phyloP scores from a whole-genome alignment of 1,140 invertebrate genomes.

The Bicyclus anynana region DNA sequence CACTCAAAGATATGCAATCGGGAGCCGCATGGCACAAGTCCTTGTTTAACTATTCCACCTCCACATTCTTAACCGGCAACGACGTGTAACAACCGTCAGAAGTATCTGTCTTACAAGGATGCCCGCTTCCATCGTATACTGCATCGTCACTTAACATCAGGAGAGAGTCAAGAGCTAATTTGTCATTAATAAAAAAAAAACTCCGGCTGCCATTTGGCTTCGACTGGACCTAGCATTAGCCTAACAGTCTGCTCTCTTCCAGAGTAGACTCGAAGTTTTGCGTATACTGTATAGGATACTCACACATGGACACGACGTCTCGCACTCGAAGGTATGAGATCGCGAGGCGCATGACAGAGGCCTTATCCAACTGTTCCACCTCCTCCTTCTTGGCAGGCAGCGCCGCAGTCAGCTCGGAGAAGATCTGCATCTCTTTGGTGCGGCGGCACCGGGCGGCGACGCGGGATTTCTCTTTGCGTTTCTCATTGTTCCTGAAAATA shows the following conservation, averaged over 20 bases:
- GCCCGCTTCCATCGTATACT: no score
- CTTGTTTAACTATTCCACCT: constrained; percentile 93
- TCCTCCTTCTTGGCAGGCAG: constrained; percentile 88
- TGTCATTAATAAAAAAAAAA: no score
- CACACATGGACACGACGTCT: constrained; percentile 88
- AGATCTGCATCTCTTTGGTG: constrained; percentile 96
- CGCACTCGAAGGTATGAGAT: constrained; percentile 93
- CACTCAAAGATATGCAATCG: constrained; percentile 92
- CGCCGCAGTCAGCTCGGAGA: constrained; percentile 89
- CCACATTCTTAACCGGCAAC: constrained; percentile 87
- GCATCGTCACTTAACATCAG: no score
- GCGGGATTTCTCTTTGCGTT: constrained; percentile 97
- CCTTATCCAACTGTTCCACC: constrained; percentile 94
- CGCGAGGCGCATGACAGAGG: constrained; percentile 95
- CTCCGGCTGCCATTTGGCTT: no score
- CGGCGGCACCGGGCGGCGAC: constrained; percentile 95
- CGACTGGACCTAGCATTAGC: no score
- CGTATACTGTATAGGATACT: constrained; percentile 71
- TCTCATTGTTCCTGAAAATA: constrained; percentile 90
- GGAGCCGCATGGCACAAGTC: constrained; percentile 96
- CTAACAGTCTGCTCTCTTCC: no score
- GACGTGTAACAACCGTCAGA: no score
- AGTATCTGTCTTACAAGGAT: no score
- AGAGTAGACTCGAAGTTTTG: no score
- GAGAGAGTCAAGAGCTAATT: no score